These are phyloP conservation scores for Thereva nobilitata DNA, from an alignment of 2,888 invertebrate species.

Conservation along the genomic window DNA sequence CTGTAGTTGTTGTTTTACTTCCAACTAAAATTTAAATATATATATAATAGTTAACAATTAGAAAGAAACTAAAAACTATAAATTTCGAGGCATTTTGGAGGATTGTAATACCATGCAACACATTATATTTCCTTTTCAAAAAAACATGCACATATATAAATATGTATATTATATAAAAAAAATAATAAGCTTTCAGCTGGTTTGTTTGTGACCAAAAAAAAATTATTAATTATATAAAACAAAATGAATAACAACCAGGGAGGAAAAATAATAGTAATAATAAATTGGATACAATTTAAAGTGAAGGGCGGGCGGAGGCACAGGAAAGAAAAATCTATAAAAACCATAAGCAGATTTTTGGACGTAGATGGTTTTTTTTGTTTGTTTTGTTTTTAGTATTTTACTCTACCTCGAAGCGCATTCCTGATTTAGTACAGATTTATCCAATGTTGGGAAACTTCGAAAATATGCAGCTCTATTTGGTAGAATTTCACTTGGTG, in stretches of 20 bases:
- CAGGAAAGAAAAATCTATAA: conserved; percentile 7
- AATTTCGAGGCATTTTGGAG: no score
- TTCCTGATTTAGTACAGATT: conserved; percentile 73
- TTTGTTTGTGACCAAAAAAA: no score
- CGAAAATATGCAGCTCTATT: conserved; percentile 74
- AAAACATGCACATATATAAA: no score
- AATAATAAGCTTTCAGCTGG: no score
- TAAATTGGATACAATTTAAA: conserved; percentile 11
- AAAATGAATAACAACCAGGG: conserved; percentile 4
- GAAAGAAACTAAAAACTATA: no score
- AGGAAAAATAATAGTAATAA: conserved; percentile 4
- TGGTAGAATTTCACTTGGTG: conserved; percentile 78
- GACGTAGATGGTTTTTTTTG: conserved; percentile 15
- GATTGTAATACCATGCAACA: no score
- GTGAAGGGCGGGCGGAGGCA: conserved; percentile 8
- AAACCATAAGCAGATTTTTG: conserved; percentile 24
- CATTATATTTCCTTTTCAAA: no score
- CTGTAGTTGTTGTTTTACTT: no score
- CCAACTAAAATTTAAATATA: no score
- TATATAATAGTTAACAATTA: no score
- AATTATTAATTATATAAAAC: neutral
- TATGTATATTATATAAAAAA: no score
- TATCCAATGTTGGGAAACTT: conserved; percentile 85
- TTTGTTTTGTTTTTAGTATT: no score
- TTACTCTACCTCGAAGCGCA: conserved; percentile 66